A percentile compares a stretch with the other conserved stretches of the same genome.
These are phyloP conservation scores for Scylla paramamosain DNA, from an alignment of 1,140 invertebrate species.

Conservation along the genomic window DNA sequence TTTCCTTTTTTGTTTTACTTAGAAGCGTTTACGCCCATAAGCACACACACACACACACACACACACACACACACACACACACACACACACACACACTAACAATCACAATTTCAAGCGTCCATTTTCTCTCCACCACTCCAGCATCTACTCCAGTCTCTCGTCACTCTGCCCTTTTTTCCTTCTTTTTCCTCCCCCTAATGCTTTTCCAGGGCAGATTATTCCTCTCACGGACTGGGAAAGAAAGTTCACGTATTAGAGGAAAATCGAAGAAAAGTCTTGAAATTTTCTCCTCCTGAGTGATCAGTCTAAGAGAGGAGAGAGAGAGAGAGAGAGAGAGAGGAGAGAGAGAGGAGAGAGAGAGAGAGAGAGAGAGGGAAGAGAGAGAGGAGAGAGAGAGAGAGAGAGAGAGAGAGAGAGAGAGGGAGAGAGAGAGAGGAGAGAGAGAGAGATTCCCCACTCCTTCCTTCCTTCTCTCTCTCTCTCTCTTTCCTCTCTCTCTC, in stretches of 20 bases:
- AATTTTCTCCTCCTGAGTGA: neutral
- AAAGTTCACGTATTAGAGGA: neutral
- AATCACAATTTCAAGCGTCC: neutral
- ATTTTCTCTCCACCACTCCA: neutral
- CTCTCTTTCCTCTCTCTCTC: neutral
- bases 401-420: conserved; percentile 14
- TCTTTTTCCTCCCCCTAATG: neutral
- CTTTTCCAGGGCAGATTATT: neutral
- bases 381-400: too few relatives aligned
- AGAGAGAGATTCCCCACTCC: neutral
- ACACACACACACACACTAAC: neutral
- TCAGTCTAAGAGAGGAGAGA: neutral
- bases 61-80: conserved; percentile 23
- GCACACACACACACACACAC: conserved; percentile 32
- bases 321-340: neutral
- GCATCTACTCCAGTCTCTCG: neutral
- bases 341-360: neutral
- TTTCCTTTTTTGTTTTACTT: neutral
- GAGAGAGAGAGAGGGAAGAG: neutral
- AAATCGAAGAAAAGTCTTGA: neutral
- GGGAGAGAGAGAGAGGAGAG: neutral
- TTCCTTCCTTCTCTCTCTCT: neutral
- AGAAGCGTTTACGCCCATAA: neutral
- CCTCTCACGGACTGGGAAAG: neutral
- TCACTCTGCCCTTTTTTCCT: neutral